These are phyloP conservation scores for Psammodynastes pulverulentus DNA, from an alignment of 2,113 vertebrate genomes.

Conservation along the genomic window DNA sequence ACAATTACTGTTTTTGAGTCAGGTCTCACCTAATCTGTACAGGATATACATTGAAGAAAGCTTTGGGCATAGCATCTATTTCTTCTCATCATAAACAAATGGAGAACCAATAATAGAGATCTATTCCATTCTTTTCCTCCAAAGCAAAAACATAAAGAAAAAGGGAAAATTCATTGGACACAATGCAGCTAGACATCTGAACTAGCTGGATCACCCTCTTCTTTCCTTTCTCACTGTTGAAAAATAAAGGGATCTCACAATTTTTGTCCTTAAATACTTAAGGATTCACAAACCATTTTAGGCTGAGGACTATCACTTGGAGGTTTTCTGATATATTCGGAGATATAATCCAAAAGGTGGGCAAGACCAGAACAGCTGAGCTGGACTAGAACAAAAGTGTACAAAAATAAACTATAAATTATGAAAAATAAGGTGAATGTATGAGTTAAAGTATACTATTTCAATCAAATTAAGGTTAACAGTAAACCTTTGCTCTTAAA, in stretches of 20 bases:
- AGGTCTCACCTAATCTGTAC: too few species aligned
- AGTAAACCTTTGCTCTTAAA: not conserved
- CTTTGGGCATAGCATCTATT: not conserved
- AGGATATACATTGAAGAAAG: not conserved
- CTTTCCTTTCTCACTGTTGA: not conserved
- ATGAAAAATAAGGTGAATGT: not conserved
- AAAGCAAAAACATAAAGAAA: not conserved
- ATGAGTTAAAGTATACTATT: not conserved
- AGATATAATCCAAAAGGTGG: not conserved
- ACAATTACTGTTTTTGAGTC: too few species aligned
- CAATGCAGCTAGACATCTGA: not conserved
- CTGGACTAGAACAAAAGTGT: not conserved
- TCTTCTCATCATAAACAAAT: not conserved
- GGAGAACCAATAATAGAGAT: not conserved
- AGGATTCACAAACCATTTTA: not conserved
- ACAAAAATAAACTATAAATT: not conserved
- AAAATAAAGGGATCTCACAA: not conserved
- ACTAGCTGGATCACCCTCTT: not conserved
- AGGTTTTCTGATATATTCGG: not conserved
- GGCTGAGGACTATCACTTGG: not conserved
- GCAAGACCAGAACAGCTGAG: not conserved
- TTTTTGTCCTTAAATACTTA: not conserved
- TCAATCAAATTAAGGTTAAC: not conserved
- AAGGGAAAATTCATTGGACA: not conserved
- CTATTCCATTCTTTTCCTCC: not conserved